phyloP scores from a whole-genome alignment of 1,140 invertebrate genomes.

The Leptopilina clavipes region DNA sequence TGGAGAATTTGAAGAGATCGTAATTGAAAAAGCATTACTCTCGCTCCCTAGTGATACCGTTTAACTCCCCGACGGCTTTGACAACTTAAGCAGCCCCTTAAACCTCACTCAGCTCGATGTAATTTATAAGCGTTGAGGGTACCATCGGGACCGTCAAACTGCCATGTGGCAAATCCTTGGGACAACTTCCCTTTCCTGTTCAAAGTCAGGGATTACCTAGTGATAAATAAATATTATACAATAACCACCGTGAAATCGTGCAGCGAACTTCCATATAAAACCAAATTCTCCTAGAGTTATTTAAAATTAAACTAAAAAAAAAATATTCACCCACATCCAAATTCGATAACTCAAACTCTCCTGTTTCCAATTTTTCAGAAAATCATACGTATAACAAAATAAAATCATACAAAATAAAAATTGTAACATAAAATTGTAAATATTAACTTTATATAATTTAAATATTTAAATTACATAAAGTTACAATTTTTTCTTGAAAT shows the following conservation, averaged over 20 bases:
- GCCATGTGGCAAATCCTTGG: constrained; percentile 70
- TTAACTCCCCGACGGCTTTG: constrained; percentile 72
- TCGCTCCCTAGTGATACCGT: constrained; percentile 55
- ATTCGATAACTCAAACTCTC: too few species aligned
- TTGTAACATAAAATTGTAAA: too few species aligned
- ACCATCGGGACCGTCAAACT: constrained; percentile 68
- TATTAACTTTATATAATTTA: too few species aligned
- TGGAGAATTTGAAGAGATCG: constrained; percentile 39
- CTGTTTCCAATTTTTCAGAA: too few species aligned
- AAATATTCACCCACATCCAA: background rate
- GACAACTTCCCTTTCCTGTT: constrained; percentile 46
- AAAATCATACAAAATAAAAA: too few species aligned
- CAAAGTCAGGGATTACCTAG: constrained; percentile 73
- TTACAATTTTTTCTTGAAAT: too few species aligned
- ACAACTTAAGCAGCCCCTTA: constrained; percentile 73
- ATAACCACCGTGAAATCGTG: constrained; percentile 62
- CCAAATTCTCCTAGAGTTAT: too few species aligned
- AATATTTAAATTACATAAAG: too few species aligned
- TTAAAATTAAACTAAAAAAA: too few species aligned
- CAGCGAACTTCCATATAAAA: background rate
- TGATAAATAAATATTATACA: constrained; percentile 74
- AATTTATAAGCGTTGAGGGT: constrained; percentile 70
- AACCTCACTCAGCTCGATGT: constrained; percentile 70
- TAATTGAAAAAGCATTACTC: constrained; percentile 70
- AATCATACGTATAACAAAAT: too few species aligned